Evolutionary conservation across 1,140 invertebrate genomes (phyloP), one percentile per base, ranked within the genome.

Genomic region (Helicoverpa armigera): DNA sequence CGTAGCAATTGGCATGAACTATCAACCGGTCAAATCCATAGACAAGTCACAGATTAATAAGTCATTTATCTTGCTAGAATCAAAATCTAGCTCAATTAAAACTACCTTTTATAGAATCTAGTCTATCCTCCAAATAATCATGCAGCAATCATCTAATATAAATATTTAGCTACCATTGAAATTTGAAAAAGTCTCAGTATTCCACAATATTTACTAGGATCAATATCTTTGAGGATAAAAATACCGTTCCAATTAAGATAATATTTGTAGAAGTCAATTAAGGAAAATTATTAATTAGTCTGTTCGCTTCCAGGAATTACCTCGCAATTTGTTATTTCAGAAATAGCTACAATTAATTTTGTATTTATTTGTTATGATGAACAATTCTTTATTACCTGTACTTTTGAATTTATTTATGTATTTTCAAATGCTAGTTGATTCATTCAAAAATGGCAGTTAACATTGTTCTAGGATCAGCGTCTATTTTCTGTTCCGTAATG

Each of bases 281-380:
- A 56, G 72, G 72, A 74, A 74, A 74, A 74, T 74, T 35, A 70
- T 70, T 70, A 48, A 16, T 67, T 67, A 48, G 13, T 53, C 5
- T 9, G 23, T 48, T 5, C 48, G 53, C 13, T 74, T 56, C 70
- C 53, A n/a, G 18, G 70, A 74, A 74, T 18, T 18, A 48, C 23
- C 4, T 18, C 48, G 63, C 48, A 11, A 9, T 65, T 31, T 16
- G n/a, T 35, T 67, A 48, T 48, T 67, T 67, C 48, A 16, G 63
- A 48, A 7, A 16, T 65, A 48, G 35, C 10, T 35, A 35, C 14
- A 63, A 35, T 43, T 63, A 31, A 16, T n/a, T 14, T 63, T 61
- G 60, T 13, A 14, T 23, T 12, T 43, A 13, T 1, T 14, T 63
- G 13, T 43, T 58, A 9, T 23, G 16, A 18, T 58, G 9, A 23